Conservation (phyloP, 2,797 vertebrate species). For the Pempheris klunzingeri region DNA sequence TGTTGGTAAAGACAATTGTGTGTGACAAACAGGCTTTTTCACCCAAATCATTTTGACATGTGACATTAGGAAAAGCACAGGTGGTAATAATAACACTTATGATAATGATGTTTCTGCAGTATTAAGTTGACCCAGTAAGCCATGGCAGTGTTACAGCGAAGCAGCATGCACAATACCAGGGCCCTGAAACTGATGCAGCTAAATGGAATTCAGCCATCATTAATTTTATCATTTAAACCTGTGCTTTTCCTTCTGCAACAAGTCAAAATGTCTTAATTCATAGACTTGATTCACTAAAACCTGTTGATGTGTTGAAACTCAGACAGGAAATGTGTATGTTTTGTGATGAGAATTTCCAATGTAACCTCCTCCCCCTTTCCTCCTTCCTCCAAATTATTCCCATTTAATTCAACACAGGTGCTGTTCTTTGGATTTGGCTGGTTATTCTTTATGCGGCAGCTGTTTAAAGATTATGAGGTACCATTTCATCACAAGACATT, state of each 20-base stretch:
- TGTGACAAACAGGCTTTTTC: neutral
- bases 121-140: neutral
- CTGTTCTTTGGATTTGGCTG: slow-evolving; percentile 99
- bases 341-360: neutral
- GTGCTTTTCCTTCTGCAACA: no score
- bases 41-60: no score
- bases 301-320: neutral
- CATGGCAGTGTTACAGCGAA: neutral
- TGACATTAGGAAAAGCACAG: neutral
- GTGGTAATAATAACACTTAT: neutral
- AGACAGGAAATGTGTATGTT: neutral
- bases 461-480: slow-evolving; percentile 99
- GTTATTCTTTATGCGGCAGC: slow-evolving; percentile 97
- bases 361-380: neutral
- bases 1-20: no score
- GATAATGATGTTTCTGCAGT: neutral
- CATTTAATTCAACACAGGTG: slow-evolving; percentile 82
- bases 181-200: no score
- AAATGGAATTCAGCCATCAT: no score
- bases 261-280: no score
- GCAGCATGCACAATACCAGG: no score
- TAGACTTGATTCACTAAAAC: neutral
- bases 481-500: neutral
- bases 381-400: neutral
- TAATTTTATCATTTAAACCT: no score